Evolutionary conservation across 1,140 invertebrate species (phyloP), one percentile per base, ranked within the genome.

Genomic region (Thalassaphorura encarpata): DNA sequence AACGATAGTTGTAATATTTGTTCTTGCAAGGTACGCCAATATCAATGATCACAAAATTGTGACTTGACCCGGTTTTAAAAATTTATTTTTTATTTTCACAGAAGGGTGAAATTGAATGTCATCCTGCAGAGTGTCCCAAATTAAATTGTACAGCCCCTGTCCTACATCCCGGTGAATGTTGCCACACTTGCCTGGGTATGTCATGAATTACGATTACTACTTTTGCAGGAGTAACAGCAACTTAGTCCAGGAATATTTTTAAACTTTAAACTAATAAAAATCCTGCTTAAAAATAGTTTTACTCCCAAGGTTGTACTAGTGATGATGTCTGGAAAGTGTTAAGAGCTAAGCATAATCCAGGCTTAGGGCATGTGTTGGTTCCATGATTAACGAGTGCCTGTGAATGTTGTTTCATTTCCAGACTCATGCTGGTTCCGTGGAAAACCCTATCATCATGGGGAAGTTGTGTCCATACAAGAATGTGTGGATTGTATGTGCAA

Each of bases 181-280:
- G 89, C 72, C 84, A 85, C 54, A 80, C 79, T 56, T 93, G 87
- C 73, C 76, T 86, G 62, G 87, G 87, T 90, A 79, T 81, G 85
- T 52, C 57, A 49, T 52, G n/a, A n/a, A n/a, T n/a, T n/a, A n/a
- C n/a, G n/a, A n/a, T n/a, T n/a, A n/a, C n/a, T n/a, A n/a, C n/a
- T n/a, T n/a, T n/a, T n/a, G n/a, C n/a, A n/a, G n/a, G n/a, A n/a
- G n/a, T n/a, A n/a, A n/a, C n/a, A n/a, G n/a, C n/a, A n/a, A n/a
- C n/a, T n/a, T n/a, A n/a, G n/a, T n/a, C n/a, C n/a, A n/a, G n/a
- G n/a, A n/a, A n/a, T n/a, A n/a, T n/a, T n/a, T n/a, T n/a, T n/a
- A n/a, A n/a, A n/a, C n/a, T n/a, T n/a, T n/a, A n/a, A n/a, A n/a
- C n/a, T n/a, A n/a, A n/a, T n/a, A n/a, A n/a, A n/a, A n/a, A n/a